These are phyloP conservation scores for Pilophorus perplexus DNA, from an alignment of 2,888 invertebrate species.

Conservation along the genomic window DNA sequence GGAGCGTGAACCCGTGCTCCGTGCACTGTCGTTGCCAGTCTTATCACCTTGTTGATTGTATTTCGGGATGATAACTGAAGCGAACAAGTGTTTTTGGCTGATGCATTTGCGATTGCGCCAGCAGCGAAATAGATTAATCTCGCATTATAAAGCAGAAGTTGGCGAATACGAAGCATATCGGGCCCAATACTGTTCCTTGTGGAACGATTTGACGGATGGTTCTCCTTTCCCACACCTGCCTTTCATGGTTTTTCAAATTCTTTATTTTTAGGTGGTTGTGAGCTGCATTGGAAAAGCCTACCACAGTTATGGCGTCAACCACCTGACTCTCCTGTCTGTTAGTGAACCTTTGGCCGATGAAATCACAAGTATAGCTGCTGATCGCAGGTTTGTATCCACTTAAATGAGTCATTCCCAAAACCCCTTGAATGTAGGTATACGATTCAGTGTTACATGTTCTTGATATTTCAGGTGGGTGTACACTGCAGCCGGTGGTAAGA, in stretches of 20 bases:
- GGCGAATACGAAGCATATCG: no score
- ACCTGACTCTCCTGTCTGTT: slow-evolving; percentile 77
- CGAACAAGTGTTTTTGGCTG: no score
- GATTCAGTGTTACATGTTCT: slow-evolving; percentile 46
- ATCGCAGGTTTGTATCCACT: slow-evolving; percentile 52
- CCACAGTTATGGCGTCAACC: slow-evolving; percentile 84
- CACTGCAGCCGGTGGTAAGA: slow-evolving; percentile 70
- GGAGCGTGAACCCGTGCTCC: no score
- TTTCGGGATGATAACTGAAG: no score
- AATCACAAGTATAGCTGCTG: slow-evolving; percentile 74
- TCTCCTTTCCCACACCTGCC: neutral
- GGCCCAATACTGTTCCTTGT: no score
- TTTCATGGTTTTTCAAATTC: neutral
- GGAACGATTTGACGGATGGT: no score
- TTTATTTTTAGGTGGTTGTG: slow-evolving; percentile 65
- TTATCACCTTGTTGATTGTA: no score
- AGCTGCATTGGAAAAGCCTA: slow-evolving; percentile 90
- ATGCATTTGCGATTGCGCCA: no score
- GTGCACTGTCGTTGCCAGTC: no score
- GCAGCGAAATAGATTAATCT: neutral
- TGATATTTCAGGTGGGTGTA: slow-evolving; percentile 68
- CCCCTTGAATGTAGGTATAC: neutral
- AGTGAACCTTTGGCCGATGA: slow-evolving; percentile 77
- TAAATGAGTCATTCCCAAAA: no score
- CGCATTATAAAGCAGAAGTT: no score